Conservation (phyloP, 1,140 invertebrate genomes). For the Drosophila parabipectinata region DNA sequence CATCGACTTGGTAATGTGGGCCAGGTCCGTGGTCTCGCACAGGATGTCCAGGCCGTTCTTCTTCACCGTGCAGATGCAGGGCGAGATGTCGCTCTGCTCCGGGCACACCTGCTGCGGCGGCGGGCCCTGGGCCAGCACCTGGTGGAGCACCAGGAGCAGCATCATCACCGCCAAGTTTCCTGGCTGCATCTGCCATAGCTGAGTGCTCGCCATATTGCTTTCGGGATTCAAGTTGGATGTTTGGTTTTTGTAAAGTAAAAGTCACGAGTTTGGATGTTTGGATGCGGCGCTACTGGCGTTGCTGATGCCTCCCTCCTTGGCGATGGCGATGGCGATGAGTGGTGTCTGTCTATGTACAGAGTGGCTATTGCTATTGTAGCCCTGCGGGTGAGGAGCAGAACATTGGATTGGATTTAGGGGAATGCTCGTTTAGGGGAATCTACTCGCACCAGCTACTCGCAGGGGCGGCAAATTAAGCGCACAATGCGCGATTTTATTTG, state of each 20-base stretch:
- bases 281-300: slow-evolving; percentile 20
- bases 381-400: slow-evolving; percentile 44
- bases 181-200: slow-evolving; percentile 6
- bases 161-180: slow-evolving; percentile 17
- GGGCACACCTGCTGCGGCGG: slow-evolving; percentile 88
- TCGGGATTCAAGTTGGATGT: neutral
- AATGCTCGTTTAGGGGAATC: slow-evolving; percentile 9
- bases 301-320: slow-evolving; percentile 13
- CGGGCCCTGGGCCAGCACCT: slow-evolving; percentile 51
- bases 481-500: slow-evolving; percentile 71
- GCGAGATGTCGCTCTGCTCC: slow-evolving; percentile 88
- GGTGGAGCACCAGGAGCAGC: slow-evolving; percentile 23
- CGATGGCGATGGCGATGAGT: slow-evolving; percentile 32
- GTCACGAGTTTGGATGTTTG: slow-evolving; percentile 17
- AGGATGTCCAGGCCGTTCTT: slow-evolving; percentile 93
- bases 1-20: slow-evolving; percentile 90
- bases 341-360: slow-evolving; percentile 54
- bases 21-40: slow-evolving; percentile 92
- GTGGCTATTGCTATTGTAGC: slow-evolving; percentile 62
- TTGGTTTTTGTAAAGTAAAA: slow-evolving; percentile 9
- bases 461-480: slow-evolving; percentile 59
- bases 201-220: slow-evolving; percentile 25
- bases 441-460: slow-evolving; percentile 22
- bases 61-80: slow-evolving; percentile 92
- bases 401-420: slow-evolving; percentile 4